phyloP scores from a whole-genome alignment of 2,797 vertebrate genomes.

The Sebastes oblongus region DNA sequence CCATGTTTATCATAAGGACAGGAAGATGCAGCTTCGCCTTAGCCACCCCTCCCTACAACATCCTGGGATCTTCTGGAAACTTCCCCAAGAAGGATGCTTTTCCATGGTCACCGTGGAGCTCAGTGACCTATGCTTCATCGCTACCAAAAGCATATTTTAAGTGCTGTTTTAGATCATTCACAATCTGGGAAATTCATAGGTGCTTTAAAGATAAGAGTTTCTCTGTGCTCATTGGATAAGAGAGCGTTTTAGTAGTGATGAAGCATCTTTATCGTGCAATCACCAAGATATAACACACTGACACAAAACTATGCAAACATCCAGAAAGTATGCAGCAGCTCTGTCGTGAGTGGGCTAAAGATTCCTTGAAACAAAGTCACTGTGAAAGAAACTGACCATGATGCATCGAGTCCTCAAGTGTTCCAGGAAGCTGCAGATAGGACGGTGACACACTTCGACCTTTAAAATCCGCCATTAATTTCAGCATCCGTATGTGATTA shows the following conservation, averaged over 20 bases:
- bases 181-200: background rate
- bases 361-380: slow-evolving; percentile 12
- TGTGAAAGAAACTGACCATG: slow-evolving; percentile 12
- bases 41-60: slow-evolving; percentile 75
- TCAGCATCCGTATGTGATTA: slow-evolving; percentile 66
- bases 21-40: slow-evolving; percentile 76
- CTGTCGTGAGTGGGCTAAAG: background rate
- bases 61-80: slow-evolving; percentile 77
- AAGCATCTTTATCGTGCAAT: background rate
- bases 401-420: slow-evolving; percentile 32
- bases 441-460: slow-evolving; percentile 58
- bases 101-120: slow-evolving; percentile 53
- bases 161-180: background rate
- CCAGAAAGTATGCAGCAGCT: background rate
- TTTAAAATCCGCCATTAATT: slow-evolving; percentile 72
- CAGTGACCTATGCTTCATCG: slow-evolving; percentile 41
- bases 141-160: background rate
- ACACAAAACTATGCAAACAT: slow-evolving; percentile 1
- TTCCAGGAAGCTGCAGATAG: slow-evolving; percentile 66
- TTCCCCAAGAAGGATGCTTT: slow-evolving; percentile 56
- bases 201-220: background rate
- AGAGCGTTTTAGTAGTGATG: background rate
- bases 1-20: slow-evolving; percentile 75
- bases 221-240: background rate
- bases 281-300: background rate